Evolutionary conservation across 1,140 invertebrate genomes (phyloP).

Genomic region (Eueides isabella): DNA sequence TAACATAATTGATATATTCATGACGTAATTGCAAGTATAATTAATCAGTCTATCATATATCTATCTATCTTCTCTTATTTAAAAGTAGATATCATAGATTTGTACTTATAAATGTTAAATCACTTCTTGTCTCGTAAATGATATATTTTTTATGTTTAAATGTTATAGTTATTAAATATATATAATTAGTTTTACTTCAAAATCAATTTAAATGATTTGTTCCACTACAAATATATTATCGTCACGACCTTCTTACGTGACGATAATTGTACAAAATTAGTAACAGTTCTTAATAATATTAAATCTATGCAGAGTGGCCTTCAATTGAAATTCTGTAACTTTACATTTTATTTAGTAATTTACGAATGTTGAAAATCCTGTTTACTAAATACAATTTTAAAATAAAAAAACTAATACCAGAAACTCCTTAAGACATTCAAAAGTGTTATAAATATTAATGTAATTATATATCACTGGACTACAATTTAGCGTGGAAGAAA

Average conservation of each 20-base stretch:
- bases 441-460: conserved; percentile 75
- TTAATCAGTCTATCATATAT: no score
- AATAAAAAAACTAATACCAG: background rate
- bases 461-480: conserved; percentile 62
- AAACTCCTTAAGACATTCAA: conserved; percentile 22
- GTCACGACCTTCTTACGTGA: conserved; percentile 14
- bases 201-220: conserved; percentile 38
- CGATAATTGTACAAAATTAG: conserved; percentile 7
- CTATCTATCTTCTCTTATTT: no score
- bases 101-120: no score
- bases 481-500: conserved; percentile 74
- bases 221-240: conserved; percentile 22
- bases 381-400: no score
- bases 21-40: conserved; percentile 37
- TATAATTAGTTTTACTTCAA: conserved; percentile 37
- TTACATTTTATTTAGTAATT: no score
- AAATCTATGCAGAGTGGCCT: background rate
- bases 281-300: conserved; percentile 10
- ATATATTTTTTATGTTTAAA: background rate
- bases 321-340: background rate
- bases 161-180: conserved; percentile 13
- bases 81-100: no score
- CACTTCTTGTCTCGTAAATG: no score
- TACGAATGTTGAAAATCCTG: no score
- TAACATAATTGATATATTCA: conserved; percentile 16